These are phyloP conservation scores for Micrastur ruficollis DNA, from an alignment of 2,797 vertebrate genomes.

Conservation along the genomic window DNA sequence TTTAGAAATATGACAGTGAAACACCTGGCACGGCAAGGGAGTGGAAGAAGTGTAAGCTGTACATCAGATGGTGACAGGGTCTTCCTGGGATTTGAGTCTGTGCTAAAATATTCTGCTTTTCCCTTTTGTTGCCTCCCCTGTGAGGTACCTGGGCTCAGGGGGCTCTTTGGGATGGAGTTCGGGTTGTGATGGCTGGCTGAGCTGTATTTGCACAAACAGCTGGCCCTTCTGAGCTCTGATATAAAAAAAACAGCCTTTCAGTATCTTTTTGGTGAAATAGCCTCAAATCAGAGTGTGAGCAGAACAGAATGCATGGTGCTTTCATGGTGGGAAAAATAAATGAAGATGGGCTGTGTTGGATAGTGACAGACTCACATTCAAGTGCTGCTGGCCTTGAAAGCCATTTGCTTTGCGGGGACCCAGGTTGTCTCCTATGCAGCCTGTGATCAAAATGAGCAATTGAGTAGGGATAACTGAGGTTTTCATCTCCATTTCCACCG, in stretches of 20 bases:
- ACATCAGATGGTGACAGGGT: not conserved
- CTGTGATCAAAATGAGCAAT: not conserved
- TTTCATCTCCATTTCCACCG: not conserved
- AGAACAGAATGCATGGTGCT: not conserved
- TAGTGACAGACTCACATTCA: not conserved
- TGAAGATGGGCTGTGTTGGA: not conserved
- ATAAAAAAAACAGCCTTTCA: not conserved
- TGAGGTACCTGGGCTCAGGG: not conserved
- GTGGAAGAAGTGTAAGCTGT: not conserved
- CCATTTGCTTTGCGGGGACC: not conserved
- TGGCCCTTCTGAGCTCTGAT: not conserved
- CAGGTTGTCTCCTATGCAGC: not conserved
- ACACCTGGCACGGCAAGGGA: not conserved
- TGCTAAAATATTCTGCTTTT: not conserved
- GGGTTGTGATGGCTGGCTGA: not conserved
- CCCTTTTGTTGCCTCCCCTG: not conserved
- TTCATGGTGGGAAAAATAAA: not conserved
- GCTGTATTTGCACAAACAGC: not conserved
- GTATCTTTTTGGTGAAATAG: not conserved
- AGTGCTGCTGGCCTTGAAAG: accelerated
- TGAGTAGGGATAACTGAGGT: not conserved
- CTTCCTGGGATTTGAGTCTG: not conserved
- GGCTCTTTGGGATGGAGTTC: not conserved
- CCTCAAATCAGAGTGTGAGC: not conserved
- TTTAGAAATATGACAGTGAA: not conserved